Conservation (phyloP, 2,888 invertebrate genomes). For the Agrotis exclamationis region DNA sequence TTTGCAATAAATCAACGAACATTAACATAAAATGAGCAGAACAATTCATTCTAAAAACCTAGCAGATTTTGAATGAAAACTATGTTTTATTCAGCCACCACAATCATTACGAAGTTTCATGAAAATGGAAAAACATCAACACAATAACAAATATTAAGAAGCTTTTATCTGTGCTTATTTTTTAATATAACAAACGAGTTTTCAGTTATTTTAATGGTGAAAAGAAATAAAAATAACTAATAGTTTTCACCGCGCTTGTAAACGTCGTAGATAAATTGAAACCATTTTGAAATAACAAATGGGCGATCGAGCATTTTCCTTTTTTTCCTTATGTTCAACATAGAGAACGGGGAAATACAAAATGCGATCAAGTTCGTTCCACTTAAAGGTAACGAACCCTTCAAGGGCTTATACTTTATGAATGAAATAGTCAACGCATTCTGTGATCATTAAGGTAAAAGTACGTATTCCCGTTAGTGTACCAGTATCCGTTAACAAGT, state of each 20-base stretch:
- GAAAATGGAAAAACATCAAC: constrained; percentile 7
- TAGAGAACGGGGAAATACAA: constrained; percentile 33
- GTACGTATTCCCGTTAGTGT: too few relatives aligned
- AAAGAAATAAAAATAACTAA: constrained; percentile 37
- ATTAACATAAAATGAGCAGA: not conserved
- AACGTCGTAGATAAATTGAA: constrained; percentile 57
- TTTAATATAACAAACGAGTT: constrained; percentile 26
- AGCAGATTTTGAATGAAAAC: constrained; percentile 2
- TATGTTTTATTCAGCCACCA: not conserved
- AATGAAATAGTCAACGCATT: constrained; percentile 39
- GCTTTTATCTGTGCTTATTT: constrained; percentile 14
- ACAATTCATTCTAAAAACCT: not conserved
- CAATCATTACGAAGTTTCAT: constrained; percentile 5
- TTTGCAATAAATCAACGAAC: not conserved
- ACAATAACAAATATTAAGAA: not conserved
- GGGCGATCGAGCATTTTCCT: constrained; percentile 31
- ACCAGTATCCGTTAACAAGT: too few relatives aligned
- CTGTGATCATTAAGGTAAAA: constrained; percentile 25
- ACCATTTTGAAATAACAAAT: constrained; percentile 57
- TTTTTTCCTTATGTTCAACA: constrained; percentile 31
- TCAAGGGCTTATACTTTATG: constrained; percentile 27
- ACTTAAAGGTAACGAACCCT: constrained; percentile 45
- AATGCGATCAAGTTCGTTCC: constrained; percentile 52
- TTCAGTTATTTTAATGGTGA: constrained; percentile 13
- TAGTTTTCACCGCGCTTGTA: constrained; percentile 49